Conservation (phyloP, 2,888 invertebrate genomes). For the Cosmopolites sordidus region DNA sequence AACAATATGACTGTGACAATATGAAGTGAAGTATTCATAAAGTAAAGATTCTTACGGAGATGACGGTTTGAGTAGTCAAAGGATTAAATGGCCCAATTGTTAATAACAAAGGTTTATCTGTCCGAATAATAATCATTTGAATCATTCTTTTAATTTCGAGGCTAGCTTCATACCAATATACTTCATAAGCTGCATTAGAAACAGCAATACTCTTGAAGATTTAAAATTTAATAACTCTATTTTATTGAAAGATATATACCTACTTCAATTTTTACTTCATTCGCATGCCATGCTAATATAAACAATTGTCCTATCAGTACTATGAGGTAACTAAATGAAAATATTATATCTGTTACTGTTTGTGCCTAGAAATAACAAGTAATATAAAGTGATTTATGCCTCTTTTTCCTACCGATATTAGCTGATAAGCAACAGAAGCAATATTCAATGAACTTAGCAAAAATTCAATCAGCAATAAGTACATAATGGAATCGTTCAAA, state of each 20-base stretch:
- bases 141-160: conserved; percentile 4
- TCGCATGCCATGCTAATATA: conserved; percentile 13
- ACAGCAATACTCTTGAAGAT: conserved; percentile 7
- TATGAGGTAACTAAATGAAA: conserved; percentile 3
- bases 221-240: neutral
- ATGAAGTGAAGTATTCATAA: neutral
- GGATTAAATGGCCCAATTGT: conserved; percentile 9
- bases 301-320: conserved; percentile 11
- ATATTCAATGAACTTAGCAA: conserved; percentile 10
- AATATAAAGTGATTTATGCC: neutral
- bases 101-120: conserved; percentile 5
- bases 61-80: conserved; percentile 4
- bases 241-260: neutral
- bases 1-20: neutral
- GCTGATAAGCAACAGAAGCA: conserved; percentile 9
- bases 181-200: conserved; percentile 7
- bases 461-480: conserved; percentile 7
- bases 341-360: conserved; percentile 2
- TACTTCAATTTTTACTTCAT: conserved; percentile 9
- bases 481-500: conserved; percentile 5
- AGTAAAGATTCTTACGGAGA: conserved; percentile 4
- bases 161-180: neutral
- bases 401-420: conserved; percentile 6
- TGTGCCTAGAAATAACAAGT: conserved; percentile 4
- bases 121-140: conserved; percentile 1